phyloP scores from a whole-genome alignment of 2,113 vertebrate species.

The Sapayoa aenigma region DNA sequence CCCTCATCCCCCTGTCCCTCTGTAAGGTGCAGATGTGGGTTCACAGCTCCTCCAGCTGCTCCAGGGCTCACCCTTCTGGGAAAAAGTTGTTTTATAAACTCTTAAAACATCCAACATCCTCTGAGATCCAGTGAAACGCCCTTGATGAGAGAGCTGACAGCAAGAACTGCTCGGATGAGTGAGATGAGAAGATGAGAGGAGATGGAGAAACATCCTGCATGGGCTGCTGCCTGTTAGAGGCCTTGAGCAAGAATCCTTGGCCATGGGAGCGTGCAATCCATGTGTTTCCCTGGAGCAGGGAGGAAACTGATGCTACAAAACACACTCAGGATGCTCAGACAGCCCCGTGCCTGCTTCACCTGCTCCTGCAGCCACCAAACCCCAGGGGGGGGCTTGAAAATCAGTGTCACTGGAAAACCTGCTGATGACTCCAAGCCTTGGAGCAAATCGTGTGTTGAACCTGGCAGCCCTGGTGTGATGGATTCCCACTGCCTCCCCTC shows the following conservation, averaged over 20 bases:
- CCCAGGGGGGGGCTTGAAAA: not conserved
- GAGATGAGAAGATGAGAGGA: not conserved
- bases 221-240: not conserved
- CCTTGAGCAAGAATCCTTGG: not conserved
- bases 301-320: not conserved
- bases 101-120: not conserved
- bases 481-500: not conserved
- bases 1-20: not conserved
- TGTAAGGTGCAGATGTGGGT: not conserved
- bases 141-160: not conserved
- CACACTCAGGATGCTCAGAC: accelerated
- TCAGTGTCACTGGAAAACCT: not conserved
- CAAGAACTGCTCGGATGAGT: not conserved
- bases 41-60: not conserved
- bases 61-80: not conserved
- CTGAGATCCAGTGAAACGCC: not conserved
- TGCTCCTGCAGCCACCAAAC: not conserved
- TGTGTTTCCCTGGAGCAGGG: not conserved
- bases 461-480: not conserved
- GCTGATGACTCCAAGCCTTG: not conserved
- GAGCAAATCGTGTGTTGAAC: not conserved
- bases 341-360: not conserved
- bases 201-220: not conserved
- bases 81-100: not conserved
- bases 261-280: accelerated